Percentiles rank a stretch among this genome's conserved stretches.
Conservation (phyloP, 2,113 vertebrate species). For the Aspiorhynchus laticeps region DNA sequence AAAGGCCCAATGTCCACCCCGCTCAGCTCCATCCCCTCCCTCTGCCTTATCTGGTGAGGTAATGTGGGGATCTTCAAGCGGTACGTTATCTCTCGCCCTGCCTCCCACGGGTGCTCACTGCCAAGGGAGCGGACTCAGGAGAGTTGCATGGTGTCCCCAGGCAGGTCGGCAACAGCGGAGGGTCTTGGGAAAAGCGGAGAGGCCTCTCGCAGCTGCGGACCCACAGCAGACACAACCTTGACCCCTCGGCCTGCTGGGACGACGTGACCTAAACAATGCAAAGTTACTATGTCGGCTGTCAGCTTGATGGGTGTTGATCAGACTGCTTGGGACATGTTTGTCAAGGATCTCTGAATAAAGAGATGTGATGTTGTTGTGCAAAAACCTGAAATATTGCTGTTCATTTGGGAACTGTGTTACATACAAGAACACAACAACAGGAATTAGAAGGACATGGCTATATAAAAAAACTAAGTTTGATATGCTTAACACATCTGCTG, state of each 20-base stretch:
- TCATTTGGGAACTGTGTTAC: not conserved
- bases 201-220: slow-evolving; percentile 52
- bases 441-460: not conserved
- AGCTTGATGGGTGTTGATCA: slow-evolving; percentile 2
- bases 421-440: too few species aligned
- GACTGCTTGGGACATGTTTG: not conserved
- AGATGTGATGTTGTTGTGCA: not conserved
- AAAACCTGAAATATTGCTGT: not conserved
- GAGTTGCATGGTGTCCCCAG: slow-evolving; percentile 56
- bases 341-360: slow-evolving; percentile 26
- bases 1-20: slow-evolving; percentile 40
- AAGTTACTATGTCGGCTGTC: slow-evolving; percentile 30
- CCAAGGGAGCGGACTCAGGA: slow-evolving; percentile 56
- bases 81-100: slow-evolving; percentile 53
- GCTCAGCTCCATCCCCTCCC: slow-evolving; percentile 48
- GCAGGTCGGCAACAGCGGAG: slow-evolving; percentile 33
- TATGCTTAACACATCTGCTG: not conserved
- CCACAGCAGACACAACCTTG: slow-evolving; percentile 55
- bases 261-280: slow-evolving; percentile 45
- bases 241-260: slow-evolving; percentile 42
- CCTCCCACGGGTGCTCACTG: slow-evolving; percentile 57
- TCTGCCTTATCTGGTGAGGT: slow-evolving; percentile 58
- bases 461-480: not conserved
- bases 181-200: slow-evolving; percentile 56
- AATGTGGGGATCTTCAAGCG: slow-evolving; percentile 58